These are phyloP conservation scores for Girardinichthys multiradiatus DNA, from an alignment of 2,113 vertebrate genomes.

Conservation along the genomic window DNA sequence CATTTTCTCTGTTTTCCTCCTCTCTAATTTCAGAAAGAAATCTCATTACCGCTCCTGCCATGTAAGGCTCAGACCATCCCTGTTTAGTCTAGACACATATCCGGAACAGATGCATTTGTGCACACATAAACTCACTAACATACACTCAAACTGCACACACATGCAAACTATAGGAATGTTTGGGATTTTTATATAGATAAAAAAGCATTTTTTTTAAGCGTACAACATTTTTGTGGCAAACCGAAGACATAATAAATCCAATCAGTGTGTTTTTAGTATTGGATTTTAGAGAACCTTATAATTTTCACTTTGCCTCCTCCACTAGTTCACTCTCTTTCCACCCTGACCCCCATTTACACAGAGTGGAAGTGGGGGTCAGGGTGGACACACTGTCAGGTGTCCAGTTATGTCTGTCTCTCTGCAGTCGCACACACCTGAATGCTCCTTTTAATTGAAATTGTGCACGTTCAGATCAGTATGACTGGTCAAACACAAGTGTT, in stretches of 20 bases:
- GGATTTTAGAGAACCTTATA: conserved; percentile 8
- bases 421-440: neutral
- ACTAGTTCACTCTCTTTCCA: conserved; percentile 1
- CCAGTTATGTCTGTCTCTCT: neutral
- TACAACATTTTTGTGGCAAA: conserved; percentile 9
- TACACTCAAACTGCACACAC: neutral
- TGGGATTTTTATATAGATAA: conserved; percentile 2
- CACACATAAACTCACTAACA: neutral
- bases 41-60: conserved; percentile 61
- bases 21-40: conserved; percentile 54
- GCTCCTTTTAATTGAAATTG: neutral
- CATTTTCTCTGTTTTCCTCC: conserved; percentile 43
- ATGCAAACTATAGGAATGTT: conserved; percentile 25
- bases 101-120: conserved; percentile 50
- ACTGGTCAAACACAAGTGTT: conserved; percentile 4
- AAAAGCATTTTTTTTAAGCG: conserved; percentile 17
- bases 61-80: conserved; percentile 51
- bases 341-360: neutral
- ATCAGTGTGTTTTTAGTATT: conserved; percentile 15
- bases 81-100: conserved; percentile 77
- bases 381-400: conserved; percentile 1
- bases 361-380: no score
- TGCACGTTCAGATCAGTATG: conserved; percentile 7
- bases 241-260: conserved; percentile 21
- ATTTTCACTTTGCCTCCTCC: neutral